Base-by-base conservation (phyloP, 2,888 invertebrate genomes). In the Hesperia comma region DNA sequence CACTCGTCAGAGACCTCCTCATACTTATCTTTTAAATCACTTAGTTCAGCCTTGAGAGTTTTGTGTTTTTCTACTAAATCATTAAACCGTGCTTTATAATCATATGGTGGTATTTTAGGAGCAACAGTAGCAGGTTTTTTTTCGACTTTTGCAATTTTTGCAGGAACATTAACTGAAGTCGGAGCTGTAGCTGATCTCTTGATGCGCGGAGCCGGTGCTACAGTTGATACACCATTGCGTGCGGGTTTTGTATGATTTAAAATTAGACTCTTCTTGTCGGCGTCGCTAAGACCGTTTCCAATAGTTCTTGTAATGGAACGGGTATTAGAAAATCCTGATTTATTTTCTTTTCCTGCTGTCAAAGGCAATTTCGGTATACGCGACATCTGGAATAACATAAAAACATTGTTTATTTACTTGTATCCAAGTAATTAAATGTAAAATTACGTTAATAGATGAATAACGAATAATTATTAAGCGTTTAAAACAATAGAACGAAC, bases 31-130 rank as follows among this genome's bases (percentile, higher is more conserved):
- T 91, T 88, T 41, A 94, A 79, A 17, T 92, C 88, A 53, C 84
- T 92, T 68, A 92, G 88, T 74, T 94, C 93, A 60, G 81, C 85
- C 76, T 94, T 94, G 12, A 95, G 81, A 0, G 74, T 79, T 71
- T 93, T 94, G 72, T 95, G 92, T 79, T 95, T 95, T 68, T 94
- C 94, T 15, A 92, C 79, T 60, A 96, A 86, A 74, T 94, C 93
- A 76, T 93, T 88, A 72, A 94, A 94, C 60, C 95, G 93, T 33
- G 95, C 95, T 81, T 95, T 95, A 71, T 93, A 95, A 77, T 95
- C 95, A 82, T 95, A 95, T 0, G 95, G 90, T 7, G 94, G 90
- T 58, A 94, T 94, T 70, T 95, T 93, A 63, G 94, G 94, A 3
- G 92, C 91, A 19, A 84, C 87, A 56, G 80, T 81, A n/a, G 77